Conservation (phyloP, 2,113 vertebrate species). For the Perccottus glenii region DNA sequence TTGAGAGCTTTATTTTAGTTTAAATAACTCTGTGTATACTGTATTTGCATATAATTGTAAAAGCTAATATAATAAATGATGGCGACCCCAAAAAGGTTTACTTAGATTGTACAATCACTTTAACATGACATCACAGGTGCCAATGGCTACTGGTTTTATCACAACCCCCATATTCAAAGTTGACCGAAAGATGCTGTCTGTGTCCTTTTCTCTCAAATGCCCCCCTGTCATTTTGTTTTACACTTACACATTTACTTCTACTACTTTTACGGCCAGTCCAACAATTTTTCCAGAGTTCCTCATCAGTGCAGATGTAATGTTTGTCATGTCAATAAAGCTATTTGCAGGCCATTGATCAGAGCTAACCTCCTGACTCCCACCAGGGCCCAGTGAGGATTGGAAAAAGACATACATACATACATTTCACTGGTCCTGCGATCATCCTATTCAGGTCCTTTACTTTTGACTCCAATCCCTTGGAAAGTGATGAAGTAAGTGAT, state of each 20-base stretch:
- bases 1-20: too few relatives aligned
- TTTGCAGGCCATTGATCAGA: conserved; percentile 72
- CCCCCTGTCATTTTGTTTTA: not conserved
- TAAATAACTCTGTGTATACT: too few relatives aligned
- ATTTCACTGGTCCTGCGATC: conserved; percentile 51
- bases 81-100: too few relatives aligned
- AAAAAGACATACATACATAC: conserved; percentile 47
- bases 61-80: too few relatives aligned
- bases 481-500: not conserved
- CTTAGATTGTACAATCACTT: too few relatives aligned
- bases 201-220: too few relatives aligned
- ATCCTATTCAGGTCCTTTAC: not conserved
- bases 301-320: conserved; percentile 71
- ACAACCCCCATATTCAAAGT: too few relatives aligned
- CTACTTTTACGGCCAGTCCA: not conserved
- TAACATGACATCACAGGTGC: too few relatives aligned
- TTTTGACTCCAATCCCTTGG: not conserved
- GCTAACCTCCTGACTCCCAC: conserved; percentile 34
- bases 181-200: too few relatives aligned
- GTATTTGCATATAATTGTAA: too few relatives aligned
- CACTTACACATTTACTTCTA: not conserved
- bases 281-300: conserved; percentile 46
- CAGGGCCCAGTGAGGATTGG: conserved; percentile 40
- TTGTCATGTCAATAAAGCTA: conserved; percentile 76
- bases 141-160: too few relatives aligned